phyloP scores from a whole-genome alignment of 2,888 invertebrate genomes.

The Gonocerus acuteangulatus region DNA sequence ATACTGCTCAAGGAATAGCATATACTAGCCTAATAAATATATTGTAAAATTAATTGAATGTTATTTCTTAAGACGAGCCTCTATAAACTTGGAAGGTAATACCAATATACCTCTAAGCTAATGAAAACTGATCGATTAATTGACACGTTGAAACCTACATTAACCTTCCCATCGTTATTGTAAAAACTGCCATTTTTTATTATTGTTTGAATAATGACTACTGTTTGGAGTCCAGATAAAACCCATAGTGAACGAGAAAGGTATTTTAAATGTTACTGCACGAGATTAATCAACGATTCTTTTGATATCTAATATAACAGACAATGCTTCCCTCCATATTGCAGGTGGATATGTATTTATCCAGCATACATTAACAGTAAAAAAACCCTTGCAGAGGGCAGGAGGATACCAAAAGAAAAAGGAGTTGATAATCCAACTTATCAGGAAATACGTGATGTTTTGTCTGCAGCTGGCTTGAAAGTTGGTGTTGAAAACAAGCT shows the following conservation, averaged over 20 bases:
- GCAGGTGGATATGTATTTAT: slow-evolving; percentile 92
- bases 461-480: slow-evolving; percentile 71
- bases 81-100: no score
- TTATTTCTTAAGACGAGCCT: no score
- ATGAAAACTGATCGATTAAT: no score
- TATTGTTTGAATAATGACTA: no score
- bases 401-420: slow-evolving; percentile 71
- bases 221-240: slow-evolving; percentile 52
- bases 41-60: no score
- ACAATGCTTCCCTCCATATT: not conserved
- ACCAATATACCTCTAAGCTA: no score
- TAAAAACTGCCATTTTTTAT: no score
- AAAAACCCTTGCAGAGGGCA: slow-evolving; percentile 81
- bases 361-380: slow-evolving; percentile 81
- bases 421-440: slow-evolving; percentile 93
- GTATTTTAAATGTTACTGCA: slow-evolving; percentile 43
- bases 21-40: no score
- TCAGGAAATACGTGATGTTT: slow-evolving; percentile 88
- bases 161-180: no score
- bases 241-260: slow-evolving; percentile 72
- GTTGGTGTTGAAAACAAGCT: slow-evolving; percentile 88
- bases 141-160: no score
- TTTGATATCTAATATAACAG: not conserved
- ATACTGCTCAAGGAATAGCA: no score
- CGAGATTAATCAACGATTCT: not conserved